phyloP scores from a whole-genome alignment of 2,113 vertebrate species.

The Alexandromys fortis region DNA sequence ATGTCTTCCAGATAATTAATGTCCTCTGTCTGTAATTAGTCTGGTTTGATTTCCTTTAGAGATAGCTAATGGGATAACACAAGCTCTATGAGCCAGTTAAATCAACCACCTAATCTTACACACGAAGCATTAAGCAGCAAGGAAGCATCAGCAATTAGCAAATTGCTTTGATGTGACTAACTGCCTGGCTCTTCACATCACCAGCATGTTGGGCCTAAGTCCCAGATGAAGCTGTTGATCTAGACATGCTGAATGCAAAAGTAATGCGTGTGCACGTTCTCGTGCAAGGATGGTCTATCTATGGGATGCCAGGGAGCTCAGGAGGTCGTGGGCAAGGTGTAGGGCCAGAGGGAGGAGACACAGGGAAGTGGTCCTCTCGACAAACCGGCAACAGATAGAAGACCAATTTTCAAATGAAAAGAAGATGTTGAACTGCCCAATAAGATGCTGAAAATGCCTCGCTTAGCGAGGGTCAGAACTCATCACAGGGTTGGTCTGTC shows the following conservation, averaged over 20 bases:
- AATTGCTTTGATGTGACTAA: constrained; percentile 85
- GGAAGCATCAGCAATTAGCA: constrained; percentile 85
- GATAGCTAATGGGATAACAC: constrained; percentile 72
- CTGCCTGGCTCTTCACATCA: constrained; percentile 77
- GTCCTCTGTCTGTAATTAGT: constrained; percentile 61
- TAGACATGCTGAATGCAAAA: constrained; percentile 72
- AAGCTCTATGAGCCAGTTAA: constrained; percentile 83
- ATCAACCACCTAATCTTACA: constrained; percentile 85
- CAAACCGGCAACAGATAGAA: neutral
- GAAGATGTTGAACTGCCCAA: neutral
- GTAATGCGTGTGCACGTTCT: constrained; percentile 20
- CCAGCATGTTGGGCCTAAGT: constrained; percentile 77
- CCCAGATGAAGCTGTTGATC: constrained; percentile 73
- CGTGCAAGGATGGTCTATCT: constrained; percentile 17
- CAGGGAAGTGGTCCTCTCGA: neutral
- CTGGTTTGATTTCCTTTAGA: constrained; percentile 71
- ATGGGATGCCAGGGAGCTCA: constrained; percentile 51
- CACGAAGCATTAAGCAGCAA: constrained; percentile 85
- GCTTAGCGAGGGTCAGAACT: neutral
- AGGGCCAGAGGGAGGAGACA: neutral
- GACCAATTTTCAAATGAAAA: neutral
- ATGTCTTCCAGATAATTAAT: constrained; percentile 62
- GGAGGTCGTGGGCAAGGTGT: neutral
- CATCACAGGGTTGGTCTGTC: neutral
- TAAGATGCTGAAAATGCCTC: neutral